Base-by-base conservation (phyloP, 2,113 vertebrate species). In the Probosciger aterrimus region DNA sequence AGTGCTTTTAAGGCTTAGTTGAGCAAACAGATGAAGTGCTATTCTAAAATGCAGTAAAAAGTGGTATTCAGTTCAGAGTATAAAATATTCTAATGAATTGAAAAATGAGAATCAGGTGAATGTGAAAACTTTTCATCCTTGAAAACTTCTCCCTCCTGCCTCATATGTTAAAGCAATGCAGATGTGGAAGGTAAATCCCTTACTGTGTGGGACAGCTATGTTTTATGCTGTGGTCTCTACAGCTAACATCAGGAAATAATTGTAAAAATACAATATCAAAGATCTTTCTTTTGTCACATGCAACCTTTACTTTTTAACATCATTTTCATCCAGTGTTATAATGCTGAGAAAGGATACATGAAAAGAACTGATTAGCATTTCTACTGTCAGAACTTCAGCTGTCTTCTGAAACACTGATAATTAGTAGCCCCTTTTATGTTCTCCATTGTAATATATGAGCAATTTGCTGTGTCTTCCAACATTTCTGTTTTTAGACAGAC, bases 71-170 rank as follows among this genome's bases (percentile, higher is more conserved):
- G 17, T 67, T 91, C 69, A 90, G 68, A 96, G 84, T 80, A n/a
- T 31, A 80, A 84, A 95, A 87, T 81, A 81, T 46, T 64, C 50
- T 86, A 92, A 92, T 86, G 22, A 90, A 88, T 64, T 78, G 49
- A 82, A 86, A 96, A 91, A 91, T 86, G 39, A 88, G 50, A 93
- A 91, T 96, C 52, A 68, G 76, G 70, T 91, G 82, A 92, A 91
- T 50, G n/a, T 62, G 82, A 76, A 89, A 92, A 74, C 70, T 90
- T 82, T 69, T 89, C 50, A 88, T 80, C 50, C 82, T 86, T 71
- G 55, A 86, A 93, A 92, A 70, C 47, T 68, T 88, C 33, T 90
- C 22, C 31, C 7, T 93, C 18, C 77, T 91, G 52, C 35, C 16
- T 30, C 24, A 30, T 79, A 27, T 62, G 57, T 79, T 73, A 91